Conservation (phyloP, 2,113 vertebrate species). For the Cromileptes altivelis region DNA sequence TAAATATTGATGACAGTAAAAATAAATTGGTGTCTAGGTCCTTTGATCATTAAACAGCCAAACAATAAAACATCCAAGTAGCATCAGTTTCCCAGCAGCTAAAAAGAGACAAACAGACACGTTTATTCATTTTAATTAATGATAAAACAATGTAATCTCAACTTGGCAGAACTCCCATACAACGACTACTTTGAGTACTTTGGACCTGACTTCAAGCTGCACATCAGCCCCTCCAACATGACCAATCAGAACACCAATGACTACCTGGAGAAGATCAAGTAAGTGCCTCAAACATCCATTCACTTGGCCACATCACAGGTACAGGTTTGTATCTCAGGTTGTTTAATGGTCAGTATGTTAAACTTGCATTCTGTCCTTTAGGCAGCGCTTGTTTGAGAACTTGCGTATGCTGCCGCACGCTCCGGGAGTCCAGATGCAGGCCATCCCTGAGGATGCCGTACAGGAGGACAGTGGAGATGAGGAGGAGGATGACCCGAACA, state of each 20-base stretch:
- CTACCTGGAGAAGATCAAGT: conserved; percentile 98
- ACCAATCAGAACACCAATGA: conserved; percentile 99
- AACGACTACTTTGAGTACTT: conserved; percentile 99
- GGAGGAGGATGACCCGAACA: conserved; percentile 96
- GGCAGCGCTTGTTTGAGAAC: conserved; percentile 82
- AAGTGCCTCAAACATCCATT: conserved; percentile 19
- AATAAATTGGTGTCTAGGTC: not conserved
- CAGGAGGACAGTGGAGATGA: conserved; percentile 97
- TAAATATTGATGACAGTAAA: not conserved
- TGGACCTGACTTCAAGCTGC: conserved; percentile 98
- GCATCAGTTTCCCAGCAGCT: not conserved
- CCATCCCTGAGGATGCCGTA: conserved; percentile 95
- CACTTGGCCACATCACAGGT: not conserved
- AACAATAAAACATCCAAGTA: no score
- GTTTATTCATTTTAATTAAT: no score
- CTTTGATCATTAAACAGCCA: not conserved
- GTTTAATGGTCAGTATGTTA: not conserved
- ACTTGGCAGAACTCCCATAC: conserved; percentile 90
- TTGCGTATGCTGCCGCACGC: conserved; percentile 82
- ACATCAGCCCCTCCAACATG: conserved; percentile 99
- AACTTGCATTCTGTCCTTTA: conserved; percentile 22
- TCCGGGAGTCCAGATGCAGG: conserved; percentile 88
- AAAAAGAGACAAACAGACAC: not conserved
- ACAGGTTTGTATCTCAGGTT: not conserved
- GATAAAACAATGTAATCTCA: not conserved